phyloP scores from a whole-genome alignment of 2,888 invertebrate genomes.

The Xestia ashworthii region DNA sequence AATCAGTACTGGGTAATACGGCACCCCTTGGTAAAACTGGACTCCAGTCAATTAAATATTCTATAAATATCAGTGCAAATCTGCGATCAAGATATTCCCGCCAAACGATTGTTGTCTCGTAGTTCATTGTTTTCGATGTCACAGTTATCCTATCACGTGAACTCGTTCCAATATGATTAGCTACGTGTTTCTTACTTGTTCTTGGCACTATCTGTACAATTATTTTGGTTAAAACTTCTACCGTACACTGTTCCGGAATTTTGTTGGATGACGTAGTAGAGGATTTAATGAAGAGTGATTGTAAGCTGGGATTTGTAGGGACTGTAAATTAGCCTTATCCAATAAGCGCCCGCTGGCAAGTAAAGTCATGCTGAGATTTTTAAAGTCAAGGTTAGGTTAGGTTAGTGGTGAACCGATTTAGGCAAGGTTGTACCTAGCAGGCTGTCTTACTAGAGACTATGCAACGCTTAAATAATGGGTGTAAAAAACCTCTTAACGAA shows the following conservation, averaged over 20 bases:
- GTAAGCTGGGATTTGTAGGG: background rate
- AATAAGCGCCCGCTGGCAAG: background rate
- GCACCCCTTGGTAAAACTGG: no score
- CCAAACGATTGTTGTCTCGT: conserved; percentile 53
- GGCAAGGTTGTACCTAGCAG: no score
- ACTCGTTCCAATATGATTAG: conserved; percentile 43
- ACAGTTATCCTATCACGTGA: conserved; percentile 38
- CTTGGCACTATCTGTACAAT: conserved; percentile 22
- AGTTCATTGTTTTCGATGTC: conserved; percentile 41
- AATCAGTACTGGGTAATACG: no score
- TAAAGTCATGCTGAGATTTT: background rate
- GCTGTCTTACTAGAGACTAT: no score
- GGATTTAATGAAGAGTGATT: background rate
- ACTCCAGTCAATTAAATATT: no score
- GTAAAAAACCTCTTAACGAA: no score
- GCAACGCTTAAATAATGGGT: no score
- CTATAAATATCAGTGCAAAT: conserved; percentile 7
- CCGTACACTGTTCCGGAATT: background rate
- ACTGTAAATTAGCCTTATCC: background rate
- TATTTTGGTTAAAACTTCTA: conserved; percentile 9
- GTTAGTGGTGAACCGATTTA: background rate
- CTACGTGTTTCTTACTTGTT: background rate
- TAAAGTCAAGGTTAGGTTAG: background rate
- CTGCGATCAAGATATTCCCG: conserved; percentile 24
- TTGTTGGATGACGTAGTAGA: background rate